Evolutionary conservation across 30 jellyfish, hydroid and myxozoan genomes (phyloP).

Genomic region (Hydra vulgaris): DNA sequence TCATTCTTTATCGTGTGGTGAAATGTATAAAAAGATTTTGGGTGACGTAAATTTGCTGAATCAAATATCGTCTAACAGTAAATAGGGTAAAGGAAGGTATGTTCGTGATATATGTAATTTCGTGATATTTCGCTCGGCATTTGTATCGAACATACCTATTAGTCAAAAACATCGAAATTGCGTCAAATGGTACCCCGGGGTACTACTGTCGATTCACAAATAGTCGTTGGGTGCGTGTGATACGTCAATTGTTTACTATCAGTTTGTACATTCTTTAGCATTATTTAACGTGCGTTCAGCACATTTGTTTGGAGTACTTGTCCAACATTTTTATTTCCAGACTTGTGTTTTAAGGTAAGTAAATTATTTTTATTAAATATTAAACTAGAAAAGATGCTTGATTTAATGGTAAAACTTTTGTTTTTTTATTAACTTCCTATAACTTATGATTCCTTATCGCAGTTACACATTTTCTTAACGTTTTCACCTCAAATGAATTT

Average conservation of each 20-base stretch:
- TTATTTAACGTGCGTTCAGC: neutral
- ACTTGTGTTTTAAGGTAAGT: neutral
- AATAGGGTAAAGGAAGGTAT: neutral
- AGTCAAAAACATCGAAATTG: neutral
- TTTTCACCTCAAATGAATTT: neutral
- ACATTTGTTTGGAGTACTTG: neutral
- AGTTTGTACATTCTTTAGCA: neutral
- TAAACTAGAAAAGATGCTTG: neutral
- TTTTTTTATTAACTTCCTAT: neutral
- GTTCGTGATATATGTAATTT: neutral
- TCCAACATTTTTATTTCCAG: neutral
- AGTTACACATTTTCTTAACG: neutral
- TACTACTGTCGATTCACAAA: neutral
- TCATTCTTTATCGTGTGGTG: no score
- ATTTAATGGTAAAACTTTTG: neutral
- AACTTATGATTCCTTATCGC: neutral
- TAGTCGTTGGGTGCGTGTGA: neutral
- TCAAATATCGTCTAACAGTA: no score
- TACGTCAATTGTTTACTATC: neutral
- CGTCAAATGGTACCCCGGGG: neutral
- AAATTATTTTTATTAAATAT: no score
- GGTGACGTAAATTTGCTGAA: no score
- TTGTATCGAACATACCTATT: neutral
- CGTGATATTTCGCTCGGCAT: neutral
- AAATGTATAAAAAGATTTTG: no score